Conservation (phyloP, 2,113 vertebrate species). For the Ibidorhyncha struthersii region DNA sequence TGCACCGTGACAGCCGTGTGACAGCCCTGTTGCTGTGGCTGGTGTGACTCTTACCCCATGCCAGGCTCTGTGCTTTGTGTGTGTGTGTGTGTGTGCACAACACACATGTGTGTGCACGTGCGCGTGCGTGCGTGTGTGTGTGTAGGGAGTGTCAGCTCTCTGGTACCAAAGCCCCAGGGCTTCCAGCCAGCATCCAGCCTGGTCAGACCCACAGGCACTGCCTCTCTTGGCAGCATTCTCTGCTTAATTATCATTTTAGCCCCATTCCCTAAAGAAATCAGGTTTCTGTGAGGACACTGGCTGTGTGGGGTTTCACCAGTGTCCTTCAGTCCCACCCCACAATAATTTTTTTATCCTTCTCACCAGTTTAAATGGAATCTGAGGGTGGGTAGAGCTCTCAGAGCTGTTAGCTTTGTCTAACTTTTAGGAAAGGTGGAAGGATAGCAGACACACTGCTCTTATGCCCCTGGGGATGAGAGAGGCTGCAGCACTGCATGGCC, state of each 20-base stretch:
- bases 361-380: neutral
- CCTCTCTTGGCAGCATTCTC: neutral
- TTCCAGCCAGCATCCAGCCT: neutral
- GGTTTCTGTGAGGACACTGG: neutral
- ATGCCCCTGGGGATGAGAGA: no score
- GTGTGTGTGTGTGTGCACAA: no score
- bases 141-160: neutral
- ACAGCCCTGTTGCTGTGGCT: rapidly evolving
- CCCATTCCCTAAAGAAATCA: neutral
- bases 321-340: neutral
- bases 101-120: neutral
- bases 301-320: neutral
- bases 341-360: neutral
- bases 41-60: rapidly evolving
- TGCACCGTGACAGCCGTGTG: rapidly evolving
- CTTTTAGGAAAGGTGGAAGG: neutral
- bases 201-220: neutral
- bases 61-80: rapidly evolving
- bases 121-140: no score
- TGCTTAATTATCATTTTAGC: neutral
- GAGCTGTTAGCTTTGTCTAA: neutral
- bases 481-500: neutral
- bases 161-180: neutral
- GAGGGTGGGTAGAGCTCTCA: neutral
- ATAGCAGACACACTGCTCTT: neutral